Evolutionary conservation across 2,888 invertebrate species (phyloP), one percentile per base, ranked within the genome.

Genomic region (Autographa gamma): DNA sequence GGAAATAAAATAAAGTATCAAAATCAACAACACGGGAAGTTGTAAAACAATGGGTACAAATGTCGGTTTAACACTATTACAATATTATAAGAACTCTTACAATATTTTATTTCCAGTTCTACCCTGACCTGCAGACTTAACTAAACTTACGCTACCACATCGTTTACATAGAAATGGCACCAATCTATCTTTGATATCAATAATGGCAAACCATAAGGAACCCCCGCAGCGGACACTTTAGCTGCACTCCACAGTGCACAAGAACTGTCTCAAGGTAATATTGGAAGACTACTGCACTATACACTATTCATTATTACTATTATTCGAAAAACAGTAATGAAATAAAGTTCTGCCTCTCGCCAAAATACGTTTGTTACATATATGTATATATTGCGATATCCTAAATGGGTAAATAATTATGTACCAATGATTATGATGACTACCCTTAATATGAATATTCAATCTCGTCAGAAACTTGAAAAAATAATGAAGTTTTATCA

Each of bases 181-280:
- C 95, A 94, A 95, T 94, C 95, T 95, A 95, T 95, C 95, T 95
- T 95, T 95, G 95, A 95, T 95, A 95, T 95, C 91, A 93, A 90
- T 91, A 95, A 95, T 95, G 95, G 95, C 95, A 95, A 95, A 92
- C 95, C 94, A 93, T 93, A 94, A 92, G 94, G 94, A 94, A 93
- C 93, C 94, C 93, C 91, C 93, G 91, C 93, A 89, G 93, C 93
- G 92, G 92, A 92, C 93, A 87, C 90, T 84, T 74, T 82, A 82
- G 86, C 87, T 82, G 89, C 91, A 84, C 88, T 73, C 74, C 84
- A 76, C 85, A 83, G 87, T 87, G 86, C 89, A 85, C 82, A 80
- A 87, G 86, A 89, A 89, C 89, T 88, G 92, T 93, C 93, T 92
- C 94, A 91, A 93, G 89, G 92, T 92, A 90, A 92, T 95, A 90